Percentiles rank a stretch among this genome's conserved stretches.
phyloP scores from a whole-genome alignment of 2,797 vertebrate genomes.

The Phalanger gymnotis region DNA sequence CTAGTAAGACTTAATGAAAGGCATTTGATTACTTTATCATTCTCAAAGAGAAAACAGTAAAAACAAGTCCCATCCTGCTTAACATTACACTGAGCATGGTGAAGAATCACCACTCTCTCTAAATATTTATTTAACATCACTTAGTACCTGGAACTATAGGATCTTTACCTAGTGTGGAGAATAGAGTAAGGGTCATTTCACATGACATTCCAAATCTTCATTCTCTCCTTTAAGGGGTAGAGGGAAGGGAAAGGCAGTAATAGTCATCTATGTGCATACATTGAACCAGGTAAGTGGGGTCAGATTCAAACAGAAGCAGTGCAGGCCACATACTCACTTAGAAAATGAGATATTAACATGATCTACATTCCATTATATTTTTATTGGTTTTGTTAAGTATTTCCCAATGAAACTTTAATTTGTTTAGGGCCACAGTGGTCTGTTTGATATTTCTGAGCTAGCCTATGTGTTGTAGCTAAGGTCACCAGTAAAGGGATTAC shows the following conservation, averaged over 20 bases:
- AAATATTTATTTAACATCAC: not conserved
- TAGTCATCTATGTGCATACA: not conserved
- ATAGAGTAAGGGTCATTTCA: not conserved
- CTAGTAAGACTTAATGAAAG: too few species aligned
- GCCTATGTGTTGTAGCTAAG: too few species aligned
- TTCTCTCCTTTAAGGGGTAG: not conserved
- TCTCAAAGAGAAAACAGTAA: too few species aligned
- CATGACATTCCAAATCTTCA: not conserved
- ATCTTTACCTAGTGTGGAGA: not conserved
- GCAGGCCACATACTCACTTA: not conserved
- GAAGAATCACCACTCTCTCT: rapidly evolving
- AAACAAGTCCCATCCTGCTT: too few species aligned
- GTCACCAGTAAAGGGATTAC: too few species aligned
- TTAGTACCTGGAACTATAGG: not conserved
- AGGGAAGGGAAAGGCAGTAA: not conserved
- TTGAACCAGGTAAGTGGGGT: not conserved
- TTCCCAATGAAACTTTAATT: not conserved
- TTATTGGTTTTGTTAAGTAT: not conserved
- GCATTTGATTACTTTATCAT: too few species aligned
- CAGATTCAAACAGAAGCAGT: not conserved
- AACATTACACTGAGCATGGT: too few species aligned
- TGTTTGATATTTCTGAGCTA: too few species aligned
- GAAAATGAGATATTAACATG: not conserved
- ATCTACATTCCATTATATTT: not conserved
- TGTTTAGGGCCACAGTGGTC: not conserved